A percentile compares a stretch with the other conserved stretches of the same genome.
Conservation (phyloP, 2,113 vertebrate species). For the Oncorhynchus clarkii region DNA sequence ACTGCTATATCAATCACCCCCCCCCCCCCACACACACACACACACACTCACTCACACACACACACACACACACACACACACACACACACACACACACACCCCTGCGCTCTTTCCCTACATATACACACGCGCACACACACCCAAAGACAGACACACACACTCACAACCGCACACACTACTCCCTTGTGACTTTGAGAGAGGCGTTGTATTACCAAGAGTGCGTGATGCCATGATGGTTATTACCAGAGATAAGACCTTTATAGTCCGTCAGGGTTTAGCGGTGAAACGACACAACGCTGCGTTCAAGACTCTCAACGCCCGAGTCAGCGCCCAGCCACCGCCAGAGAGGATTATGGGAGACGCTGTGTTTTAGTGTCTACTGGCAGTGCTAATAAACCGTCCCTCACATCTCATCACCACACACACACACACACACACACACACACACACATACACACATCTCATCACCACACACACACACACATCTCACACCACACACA, state of each 20-base stretch:
- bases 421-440: conserved; percentile 7
- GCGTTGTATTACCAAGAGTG: not conserved
- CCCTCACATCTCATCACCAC: not conserved
- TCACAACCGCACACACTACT: not conserved
- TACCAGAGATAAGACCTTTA: not conserved
- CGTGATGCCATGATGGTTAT: not conserved
- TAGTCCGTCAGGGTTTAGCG: not conserved
- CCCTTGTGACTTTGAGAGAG: conserved; percentile 5
- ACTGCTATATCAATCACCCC: not conserved
- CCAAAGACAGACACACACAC: not conserved
- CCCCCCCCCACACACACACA: conserved; percentile 13
- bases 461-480: not conserved
- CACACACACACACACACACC: conserved; percentile 15
- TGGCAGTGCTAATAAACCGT: conserved; percentile 2
- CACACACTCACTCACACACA: conserved; percentile 26
- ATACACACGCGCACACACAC: conserved; percentile 14
- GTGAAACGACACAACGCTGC: not conserved
- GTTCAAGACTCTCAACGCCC: not conserved
- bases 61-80: conserved; percentile 16
- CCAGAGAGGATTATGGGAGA: conserved; percentile 14
- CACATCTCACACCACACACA: not conserved
- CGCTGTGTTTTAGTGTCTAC: conserved; percentile 8
- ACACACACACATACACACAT: too few relatives aligned
- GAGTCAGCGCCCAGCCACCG: not conserved
- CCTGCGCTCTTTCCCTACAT: not conserved